Evolutionary conservation across 1,140 invertebrate species (phyloP).

Genomic region (Aphidius gifuensis): DNA sequence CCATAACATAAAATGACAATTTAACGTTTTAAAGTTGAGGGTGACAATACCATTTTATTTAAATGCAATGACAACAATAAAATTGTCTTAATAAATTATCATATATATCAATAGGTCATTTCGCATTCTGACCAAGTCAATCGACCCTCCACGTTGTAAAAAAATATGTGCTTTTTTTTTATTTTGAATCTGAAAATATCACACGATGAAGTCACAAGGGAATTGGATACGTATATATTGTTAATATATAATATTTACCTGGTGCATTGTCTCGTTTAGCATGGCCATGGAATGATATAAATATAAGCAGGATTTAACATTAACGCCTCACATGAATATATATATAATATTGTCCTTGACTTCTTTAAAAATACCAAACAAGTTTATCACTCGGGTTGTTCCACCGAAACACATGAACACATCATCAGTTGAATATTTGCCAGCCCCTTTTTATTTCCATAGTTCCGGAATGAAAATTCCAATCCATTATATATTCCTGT

Average conservation of each 20-base stretch:
- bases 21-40: too few relatives aligned
- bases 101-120: too few relatives aligned
- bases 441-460: slow-evolving; percentile 1
- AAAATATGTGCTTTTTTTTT: too few relatives aligned
- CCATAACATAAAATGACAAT: neutral
- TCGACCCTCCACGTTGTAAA: too few relatives aligned
- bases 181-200: too few relatives aligned
- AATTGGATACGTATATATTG: too few relatives aligned
- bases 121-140: too few relatives aligned
- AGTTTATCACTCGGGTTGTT: neutral
- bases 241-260: too few relatives aligned
- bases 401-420: slow-evolving; percentile 16
- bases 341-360: slow-evolving; percentile 17
- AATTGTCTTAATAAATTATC: too few relatives aligned
- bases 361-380: slow-evolving; percentile 20
- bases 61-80: too few relatives aligned
- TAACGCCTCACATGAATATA: slow-evolving; percentile 3
- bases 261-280: slow-evolving; percentile 16
- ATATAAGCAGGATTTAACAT: slow-evolving; percentile 15
- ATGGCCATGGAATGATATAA: slow-evolving; percentile 16
- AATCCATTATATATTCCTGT: neutral
- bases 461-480: slow-evolving; percentile 18
- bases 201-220: too few relatives aligned
- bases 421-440: slow-evolving; percentile 7
- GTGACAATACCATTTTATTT: too few relatives aligned